phyloP scores from a whole-genome alignment of 2,888 invertebrate species.

The Aporophyla nigra region DNA sequence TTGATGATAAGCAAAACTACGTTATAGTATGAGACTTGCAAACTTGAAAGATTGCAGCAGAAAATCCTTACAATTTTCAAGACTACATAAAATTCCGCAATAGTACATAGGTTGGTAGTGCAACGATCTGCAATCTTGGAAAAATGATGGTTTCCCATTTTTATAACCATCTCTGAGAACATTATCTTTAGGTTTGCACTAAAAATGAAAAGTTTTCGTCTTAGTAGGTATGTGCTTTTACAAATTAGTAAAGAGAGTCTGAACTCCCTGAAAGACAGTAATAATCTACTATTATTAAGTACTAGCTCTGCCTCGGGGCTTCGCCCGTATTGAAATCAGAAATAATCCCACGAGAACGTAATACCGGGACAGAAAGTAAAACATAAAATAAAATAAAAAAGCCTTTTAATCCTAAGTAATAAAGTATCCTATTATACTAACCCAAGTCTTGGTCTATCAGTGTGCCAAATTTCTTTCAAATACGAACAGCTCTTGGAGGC shows the following conservation, averaged over 20 bases:
- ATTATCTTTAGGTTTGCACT: conserved; percentile 43
- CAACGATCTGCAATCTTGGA: conserved; percentile 12
- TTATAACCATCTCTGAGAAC: conserved; percentile 55
- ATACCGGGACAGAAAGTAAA: neutral
- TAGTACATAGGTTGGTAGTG: neutral
- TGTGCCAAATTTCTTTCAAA: neutral
- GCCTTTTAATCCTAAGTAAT: too few species aligned
- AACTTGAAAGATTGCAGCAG: neutral
- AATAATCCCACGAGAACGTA: neutral
- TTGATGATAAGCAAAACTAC: neutral
- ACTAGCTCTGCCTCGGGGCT: neutral
- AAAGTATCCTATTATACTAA: neutral
- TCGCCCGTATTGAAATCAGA: too few species aligned
- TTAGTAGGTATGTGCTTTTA: neutral
- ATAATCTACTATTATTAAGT: neutral
- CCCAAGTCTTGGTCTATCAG: neutral
- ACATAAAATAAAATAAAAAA: too few species aligned
- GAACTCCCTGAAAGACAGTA: neutral
- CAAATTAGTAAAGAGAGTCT: too few species aligned
- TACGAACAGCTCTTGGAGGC: neutral
- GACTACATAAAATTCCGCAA: conserved; percentile 9
- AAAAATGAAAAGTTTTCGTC: conserved; percentile 35
- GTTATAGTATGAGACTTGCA: neutral
- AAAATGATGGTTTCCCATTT: conserved; percentile 68
- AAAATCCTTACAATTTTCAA: neutral